Percentiles rank a stretch among this genome's conserved stretches.
Evolutionary conservation across 2,888 invertebrate species (phyloP).

Genomic region (Xanthostigma xanthostigma): DNA sequence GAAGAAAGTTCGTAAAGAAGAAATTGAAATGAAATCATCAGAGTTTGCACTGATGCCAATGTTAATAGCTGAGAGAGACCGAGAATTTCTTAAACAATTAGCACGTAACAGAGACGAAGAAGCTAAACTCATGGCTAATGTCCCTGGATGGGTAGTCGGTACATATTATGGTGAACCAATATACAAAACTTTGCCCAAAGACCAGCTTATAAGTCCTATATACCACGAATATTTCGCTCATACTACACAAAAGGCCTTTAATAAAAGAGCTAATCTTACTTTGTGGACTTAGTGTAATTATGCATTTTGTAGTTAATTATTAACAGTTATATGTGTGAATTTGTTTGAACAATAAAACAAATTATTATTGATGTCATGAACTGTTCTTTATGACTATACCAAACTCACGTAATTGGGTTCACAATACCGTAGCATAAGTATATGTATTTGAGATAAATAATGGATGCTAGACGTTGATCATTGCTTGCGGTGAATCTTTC

Average conservation of each 20-base stretch:
- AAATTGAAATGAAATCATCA: conserved; percentile 63
- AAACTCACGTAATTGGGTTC: no score
- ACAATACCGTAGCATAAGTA: no score
- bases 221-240: conserved; percentile 62
- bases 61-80: conserved; percentile 69
- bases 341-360: no score
- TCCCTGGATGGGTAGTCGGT: conserved; percentile 83
- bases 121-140: conserved; percentile 73
- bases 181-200: conserved; percentile 51
- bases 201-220: conserved; percentile 45
- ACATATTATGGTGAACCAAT: conserved; percentile 76
- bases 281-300: conserved; percentile 32
- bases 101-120: conserved; percentile 72
- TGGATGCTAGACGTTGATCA: no score
- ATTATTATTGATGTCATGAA: no score
- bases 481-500: no score
- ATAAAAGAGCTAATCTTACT: conserved; percentile 36
- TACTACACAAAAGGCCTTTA: conserved; percentile 33
- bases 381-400: no score
- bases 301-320: no score
- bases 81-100: conserved; percentile 67
- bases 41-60: conserved; percentile 62
- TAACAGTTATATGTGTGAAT: no score
- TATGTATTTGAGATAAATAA: no score
- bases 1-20: conserved; percentile 35